Base-by-base conservation (phyloP, 2,797 vertebrate species). In the Apodemus agrarius region DNA sequence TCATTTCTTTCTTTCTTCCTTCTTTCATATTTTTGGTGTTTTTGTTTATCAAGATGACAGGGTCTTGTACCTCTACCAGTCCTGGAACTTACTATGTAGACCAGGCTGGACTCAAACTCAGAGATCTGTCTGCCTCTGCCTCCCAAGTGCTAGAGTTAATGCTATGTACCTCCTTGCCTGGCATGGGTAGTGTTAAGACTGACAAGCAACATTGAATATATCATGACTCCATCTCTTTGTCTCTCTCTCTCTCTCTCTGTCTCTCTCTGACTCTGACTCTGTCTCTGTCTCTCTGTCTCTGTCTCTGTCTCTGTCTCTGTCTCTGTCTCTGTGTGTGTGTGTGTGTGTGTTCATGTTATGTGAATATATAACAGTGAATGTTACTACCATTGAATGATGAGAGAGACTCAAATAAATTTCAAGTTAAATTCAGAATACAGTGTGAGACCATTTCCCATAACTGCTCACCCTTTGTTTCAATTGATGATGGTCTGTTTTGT, bases 351-450 rank as follows among this genome's bases (percentile, higher is more conserved):
- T 8, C 14, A 2, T 49, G 40, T 46, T 76, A 29, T 40, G 2
- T 59, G 57, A 34, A 85, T 85, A 49, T 49, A 14, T 49, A 90
- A 74, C 67, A 76, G 67, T 52, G 24, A 96, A 46, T 82, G 26
- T 78, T 31, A 57, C 40, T 93, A 85, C 76, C n/a, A 90, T 65
- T 72, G 34, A 10, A 21, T 89, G 4, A 57, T 57, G n/a, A 95
- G n/a, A 92, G 91, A 93, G 49, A 16, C 43, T 37, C 57, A 83
- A 46, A 59, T 79, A 46, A 59, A n/a, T 93, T 92, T 85, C 81
- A 57, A 81, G 75, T 86, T 96, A 75, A 65, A 93, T 12, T 86
- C 43, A 80, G 72, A 94, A 67, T 65, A 92, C 85, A 94, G 40
- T 54, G 93, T 72, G 74, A 91, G 11, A 1, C 61, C 49, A 92